Percentiles rank a stretch among this genome's conserved stretches.
phyloP scores from a whole-genome alignment of 2,888 invertebrate species.

The Latrodectus hesperus region DNA sequence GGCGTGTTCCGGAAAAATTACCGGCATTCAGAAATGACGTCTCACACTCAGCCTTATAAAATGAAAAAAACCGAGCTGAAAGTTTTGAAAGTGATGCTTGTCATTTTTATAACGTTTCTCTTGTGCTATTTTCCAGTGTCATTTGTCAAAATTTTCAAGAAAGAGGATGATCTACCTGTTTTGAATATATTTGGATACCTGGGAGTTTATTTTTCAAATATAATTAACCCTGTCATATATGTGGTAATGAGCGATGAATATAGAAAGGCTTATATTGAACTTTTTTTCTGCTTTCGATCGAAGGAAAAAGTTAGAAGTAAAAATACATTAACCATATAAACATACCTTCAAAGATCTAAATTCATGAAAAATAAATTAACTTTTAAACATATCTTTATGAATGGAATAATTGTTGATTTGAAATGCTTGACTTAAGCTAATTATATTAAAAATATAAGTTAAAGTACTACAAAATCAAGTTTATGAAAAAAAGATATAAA shows the following conservation, averaged over 20 bases:
- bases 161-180: conserved; percentile 81
- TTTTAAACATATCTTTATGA: no score
- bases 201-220: conserved; percentile 88
- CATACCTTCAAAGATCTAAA: no score
- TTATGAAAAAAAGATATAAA: no score
- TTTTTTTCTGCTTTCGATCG: conserved; percentile 11
- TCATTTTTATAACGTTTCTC: conserved; percentile 91
- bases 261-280: conserved; percentile 83
- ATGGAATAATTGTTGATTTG: no score
- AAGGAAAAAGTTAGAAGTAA: no score
- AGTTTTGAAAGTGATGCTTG: conserved; percentile 84
- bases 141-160: conserved; percentile 89
- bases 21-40: conserved; percentile 26
- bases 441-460: no score
- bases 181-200: conserved; percentile 84
- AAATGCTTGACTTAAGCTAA: no score
- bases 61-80: conserved; percentile 23
- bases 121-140: conserved; percentile 93
- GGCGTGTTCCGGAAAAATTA: conserved; percentile 17
- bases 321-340: no score
- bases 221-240: conserved; percentile 93
- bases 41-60: background rate
- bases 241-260: conserved; percentile 95
- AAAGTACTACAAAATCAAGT: no score
- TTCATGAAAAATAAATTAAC: no score